Percentiles rank a stretch among this genome's conserved stretches.
Conservation (phyloP, 2,113 vertebrate species). For the Eulacestoma nigropectus region DNA sequence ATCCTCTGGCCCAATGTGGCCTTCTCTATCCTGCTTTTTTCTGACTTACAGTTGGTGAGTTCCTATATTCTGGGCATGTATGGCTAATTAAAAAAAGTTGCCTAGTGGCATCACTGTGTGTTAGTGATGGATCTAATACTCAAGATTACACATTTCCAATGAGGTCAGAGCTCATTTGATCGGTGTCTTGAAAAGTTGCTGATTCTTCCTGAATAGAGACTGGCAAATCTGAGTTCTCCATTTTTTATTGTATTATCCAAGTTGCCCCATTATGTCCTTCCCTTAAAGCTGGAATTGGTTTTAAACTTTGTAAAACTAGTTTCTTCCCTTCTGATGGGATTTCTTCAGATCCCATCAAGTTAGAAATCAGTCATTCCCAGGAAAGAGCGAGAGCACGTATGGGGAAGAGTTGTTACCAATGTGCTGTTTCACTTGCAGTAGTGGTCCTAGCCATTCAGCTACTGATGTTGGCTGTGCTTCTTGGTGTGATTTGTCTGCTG, state of each 20-base stretch:
- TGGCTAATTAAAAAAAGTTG: neutral
- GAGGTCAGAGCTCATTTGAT: neutral
- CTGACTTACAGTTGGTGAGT: accelerated
- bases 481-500: neutral
- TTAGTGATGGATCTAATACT: neutral
- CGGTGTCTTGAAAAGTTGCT: neutral
- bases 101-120: neutral
- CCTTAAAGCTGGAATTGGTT: neutral
- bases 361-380: neutral
- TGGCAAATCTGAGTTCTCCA: neutral
- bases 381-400: neutral
- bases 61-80: neutral
- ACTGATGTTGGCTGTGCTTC: neutral
- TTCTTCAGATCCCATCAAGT: neutral
- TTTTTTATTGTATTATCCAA: neutral
- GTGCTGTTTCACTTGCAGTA: neutral
- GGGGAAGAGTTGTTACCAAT: neutral
- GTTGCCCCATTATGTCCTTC: neutral
- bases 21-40: neutral
- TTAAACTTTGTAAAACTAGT: neutral
- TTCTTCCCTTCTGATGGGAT: neutral
- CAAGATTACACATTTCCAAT: neutral
- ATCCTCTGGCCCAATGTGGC: neutral
- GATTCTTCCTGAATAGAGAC: neutral
- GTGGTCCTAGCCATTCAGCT: neutral